Evolutionary conservation across 2,888 invertebrate species (phyloP).

Genomic region (Helicoverpa assulta): DNA sequence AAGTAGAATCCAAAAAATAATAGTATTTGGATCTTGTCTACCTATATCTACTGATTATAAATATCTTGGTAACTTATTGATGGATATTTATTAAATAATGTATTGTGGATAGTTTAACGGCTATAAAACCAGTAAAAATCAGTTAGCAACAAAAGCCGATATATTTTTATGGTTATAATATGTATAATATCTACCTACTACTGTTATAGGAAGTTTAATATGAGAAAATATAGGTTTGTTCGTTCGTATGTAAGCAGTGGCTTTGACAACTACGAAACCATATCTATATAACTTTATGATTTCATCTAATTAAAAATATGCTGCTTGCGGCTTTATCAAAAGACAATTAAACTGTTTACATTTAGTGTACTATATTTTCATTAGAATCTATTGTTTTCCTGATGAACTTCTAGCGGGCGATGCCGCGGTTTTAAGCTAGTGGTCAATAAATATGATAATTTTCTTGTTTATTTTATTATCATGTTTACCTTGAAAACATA

Average conservation of each 20-base stretch:
- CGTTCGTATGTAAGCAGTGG: too few species aligned
- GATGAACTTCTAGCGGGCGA: background rate
- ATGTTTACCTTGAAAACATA: slow-evolving; percentile 47
- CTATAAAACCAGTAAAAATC: background rate
- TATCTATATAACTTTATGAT: too few species aligned
- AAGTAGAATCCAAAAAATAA: too few species aligned
- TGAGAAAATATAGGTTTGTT: too few species aligned
- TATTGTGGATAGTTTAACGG: background rate
- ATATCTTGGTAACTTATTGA: too few species aligned
- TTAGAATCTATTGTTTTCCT: background rate
- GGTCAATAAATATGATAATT: slow-evolving; percentile 35
- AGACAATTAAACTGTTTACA: background rate
- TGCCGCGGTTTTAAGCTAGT: background rate
- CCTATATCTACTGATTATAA: too few species aligned
- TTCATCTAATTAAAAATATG: background rate
- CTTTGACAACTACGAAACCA: too few species aligned
- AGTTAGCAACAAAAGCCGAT: slow-evolving; percentile 23
- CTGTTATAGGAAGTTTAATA: too few species aligned
- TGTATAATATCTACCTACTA: too few species aligned
- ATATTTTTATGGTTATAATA: too few species aligned
- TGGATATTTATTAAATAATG: background rate
- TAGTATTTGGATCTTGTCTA: too few species aligned
- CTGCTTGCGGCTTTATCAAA: background rate
- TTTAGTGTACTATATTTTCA: background rate
- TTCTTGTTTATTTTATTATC: slow-evolving; percentile 15